Percentiles rank a stretch among this genome's conserved stretches.
These are phyloP conservation scores for Zaprionus inermis DNA, from an alignment of 1,140 invertebrate genomes.

Conservation along the genomic window DNA sequence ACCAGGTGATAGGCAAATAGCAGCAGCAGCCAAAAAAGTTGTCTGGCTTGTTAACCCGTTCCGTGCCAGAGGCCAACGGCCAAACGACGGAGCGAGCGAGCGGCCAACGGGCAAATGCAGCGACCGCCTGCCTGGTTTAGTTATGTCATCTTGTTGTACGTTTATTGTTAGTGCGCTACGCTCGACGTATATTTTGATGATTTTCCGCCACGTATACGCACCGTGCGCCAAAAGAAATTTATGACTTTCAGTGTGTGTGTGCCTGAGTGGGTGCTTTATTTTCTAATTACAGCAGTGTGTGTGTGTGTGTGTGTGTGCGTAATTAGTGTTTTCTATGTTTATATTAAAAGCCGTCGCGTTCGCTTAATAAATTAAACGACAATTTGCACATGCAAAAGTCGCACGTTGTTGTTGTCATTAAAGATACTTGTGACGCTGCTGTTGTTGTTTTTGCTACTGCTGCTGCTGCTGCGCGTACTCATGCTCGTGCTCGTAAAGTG, in stretches of 20 bases:
- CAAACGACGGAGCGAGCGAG: not conserved
- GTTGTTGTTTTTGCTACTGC: slow-evolving; percentile 18
- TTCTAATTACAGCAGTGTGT: slow-evolving; percentile 65
- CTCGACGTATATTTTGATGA: slow-evolving; percentile 48
- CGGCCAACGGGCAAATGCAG: slow-evolving; percentile 19
- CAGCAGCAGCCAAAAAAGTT: slow-evolving; percentile 44
- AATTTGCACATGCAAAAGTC: slow-evolving; percentile 73
- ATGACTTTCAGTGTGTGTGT: slow-evolving; percentile 45
- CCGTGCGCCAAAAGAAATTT: slow-evolving; percentile 54
- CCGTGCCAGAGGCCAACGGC: slow-evolving; percentile 46
- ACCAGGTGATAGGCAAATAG: slow-evolving; percentile 61
- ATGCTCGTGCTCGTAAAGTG: slow-evolving; percentile 59
- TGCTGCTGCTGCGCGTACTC: slow-evolving; percentile 30
- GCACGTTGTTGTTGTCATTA: slow-evolving; percentile 49
- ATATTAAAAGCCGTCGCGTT: slow-evolving; percentile 71
- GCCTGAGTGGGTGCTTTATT: slow-evolving; percentile 55
- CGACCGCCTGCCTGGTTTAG: slow-evolving; percentile 15
- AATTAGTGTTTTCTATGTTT: slow-evolving; percentile 75
- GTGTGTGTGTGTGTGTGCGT: slow-evolving; percentile 38
- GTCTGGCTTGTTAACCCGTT: slow-evolving; percentile 63
- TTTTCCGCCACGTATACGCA: slow-evolving; percentile 57
- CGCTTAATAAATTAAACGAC: slow-evolving; percentile 82
- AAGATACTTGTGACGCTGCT: slow-evolving; percentile 11
- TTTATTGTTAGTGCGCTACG: slow-evolving; percentile 37
- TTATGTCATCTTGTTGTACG: slow-evolving; percentile 36